Base-by-base conservation (phyloP, 2,888 invertebrate genomes). In the Schizaphis graminum region DNA sequence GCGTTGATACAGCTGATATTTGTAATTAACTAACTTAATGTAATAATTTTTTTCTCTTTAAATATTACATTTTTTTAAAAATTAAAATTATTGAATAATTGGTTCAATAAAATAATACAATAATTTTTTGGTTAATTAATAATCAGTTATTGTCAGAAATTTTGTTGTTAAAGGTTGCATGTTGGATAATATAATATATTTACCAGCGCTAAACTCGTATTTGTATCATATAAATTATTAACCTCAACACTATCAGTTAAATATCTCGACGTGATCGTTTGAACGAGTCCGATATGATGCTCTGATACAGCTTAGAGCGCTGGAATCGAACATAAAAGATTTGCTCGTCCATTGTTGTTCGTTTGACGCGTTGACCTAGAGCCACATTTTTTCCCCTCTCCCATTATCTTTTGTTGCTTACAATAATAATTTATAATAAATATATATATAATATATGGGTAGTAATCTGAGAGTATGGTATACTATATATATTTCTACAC, bases 221-320 rank as follows among this genome's bases (percentile, higher is more conserved):
- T 77, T 77, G 35, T 77, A 35, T 77, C 21, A 77, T 77, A 77
- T n/a, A n/a, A 67, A 16, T n/a, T n/a, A 67, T 67, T n/a, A n/a
- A 67, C n/a, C n/a, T 67, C 16, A 77, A 8, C 8, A 16, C 35
- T 35, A 77, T 77, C 77, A 21, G 77, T 77, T 77, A 77, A 89
- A 89, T 89, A 90, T 47, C 61, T 61, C n/a, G n/a, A 47, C 89
- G 90, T 67, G 90, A 90, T n/a, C 89, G 61, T 89, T 89, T 90
- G n/a, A 90, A 67, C 61, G 13, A 3, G 61, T 26, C 8, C 44
- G 89, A 44, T 41, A 44, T 44, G 85, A 47, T 13, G 61, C 44
- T 89, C 57, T 90, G 21, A 4, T 53, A 28, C 16, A 28, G 47
- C 16, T 86, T 28, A 44, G 85, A 28, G 47, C 28, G 44, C 89